Percentiles rank a stretch among this genome's conserved stretches.
phyloP scores from a whole-genome alignment of 1,140 invertebrate genomes.

The Nymphalis io region DNA sequence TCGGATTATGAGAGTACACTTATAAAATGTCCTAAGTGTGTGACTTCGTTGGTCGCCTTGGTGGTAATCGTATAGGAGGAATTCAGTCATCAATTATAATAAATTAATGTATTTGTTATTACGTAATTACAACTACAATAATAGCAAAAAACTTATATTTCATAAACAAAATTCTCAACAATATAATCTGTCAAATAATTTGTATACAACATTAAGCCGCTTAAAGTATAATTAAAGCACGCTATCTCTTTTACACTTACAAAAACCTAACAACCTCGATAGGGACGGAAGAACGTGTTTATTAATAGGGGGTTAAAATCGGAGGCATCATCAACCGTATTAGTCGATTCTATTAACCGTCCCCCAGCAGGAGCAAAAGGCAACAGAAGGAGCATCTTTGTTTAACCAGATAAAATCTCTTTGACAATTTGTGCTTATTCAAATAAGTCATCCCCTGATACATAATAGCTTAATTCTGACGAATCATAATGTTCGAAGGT shows the following conservation, averaged over 20 bases:
- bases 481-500: conserved; percentile 54
- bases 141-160: too few species aligned
- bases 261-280: conserved; percentile 2
- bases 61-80: too few species aligned
- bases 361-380: conserved; percentile 71
- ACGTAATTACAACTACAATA: too few species aligned
- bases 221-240: conserved; percentile 51
- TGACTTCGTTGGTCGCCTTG: too few species aligned
- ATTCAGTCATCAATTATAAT: too few species aligned
- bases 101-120: too few species aligned
- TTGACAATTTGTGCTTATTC: conserved; percentile 80
- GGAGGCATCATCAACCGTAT: conserved; percentile 72
- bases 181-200: not conserved
- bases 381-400: conserved; percentile 71
- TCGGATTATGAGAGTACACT: too few species aligned
- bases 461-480: conserved; percentile 69
- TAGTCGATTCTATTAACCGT: conserved; percentile 73
- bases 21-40: too few species aligned
- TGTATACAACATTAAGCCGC: conserved; percentile 43
- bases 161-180: too few species aligned
- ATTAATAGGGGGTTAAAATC: conserved; percentile 68
- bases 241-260: conserved; percentile 43
- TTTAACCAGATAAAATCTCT: conserved; percentile 78
- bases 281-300: conserved; percentile 54
- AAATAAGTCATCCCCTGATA: conserved; percentile 70